phyloP scores from a whole-genome alignment of 2,888 invertebrate species.

The Heliconius ethilla region DNA sequence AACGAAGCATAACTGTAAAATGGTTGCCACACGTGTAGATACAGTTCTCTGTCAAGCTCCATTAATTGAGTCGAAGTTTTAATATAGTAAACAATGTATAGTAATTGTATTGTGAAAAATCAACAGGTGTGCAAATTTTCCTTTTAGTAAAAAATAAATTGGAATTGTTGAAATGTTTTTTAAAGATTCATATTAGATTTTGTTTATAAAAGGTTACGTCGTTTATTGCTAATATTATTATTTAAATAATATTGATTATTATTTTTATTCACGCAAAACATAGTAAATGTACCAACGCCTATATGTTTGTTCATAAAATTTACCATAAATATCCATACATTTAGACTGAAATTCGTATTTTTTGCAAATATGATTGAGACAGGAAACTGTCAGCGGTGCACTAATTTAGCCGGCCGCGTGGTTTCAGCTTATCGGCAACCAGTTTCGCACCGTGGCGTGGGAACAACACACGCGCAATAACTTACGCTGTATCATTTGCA shows the following conservation, averaged over 20 bases:
- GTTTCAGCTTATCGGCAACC: constrained; percentile 77
- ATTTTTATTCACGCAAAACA: neutral
- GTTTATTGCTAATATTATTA: too few species aligned
- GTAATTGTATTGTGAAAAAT: neutral
- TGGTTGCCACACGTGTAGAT: constrained; percentile 57
- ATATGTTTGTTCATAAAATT: neutral
- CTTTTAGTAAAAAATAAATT: neutral
- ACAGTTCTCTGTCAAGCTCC: constrained; percentile 59
- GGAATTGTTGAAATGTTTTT: too few species aligned
- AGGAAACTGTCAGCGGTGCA: constrained; percentile 77
- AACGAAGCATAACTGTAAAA: constrained; percentile 69
- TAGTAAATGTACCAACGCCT: neutral
- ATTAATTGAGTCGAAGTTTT: constrained; percentile 53
- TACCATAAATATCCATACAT: constrained; percentile 17
- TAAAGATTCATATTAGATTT: neutral
- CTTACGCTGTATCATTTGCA: constrained; percentile 71
- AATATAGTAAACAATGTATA: constrained; percentile 16
- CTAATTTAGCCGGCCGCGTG: constrained; percentile 73
- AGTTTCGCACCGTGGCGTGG: constrained; percentile 81
- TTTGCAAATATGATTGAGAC: constrained; percentile 56
- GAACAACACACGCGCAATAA: constrained; percentile 74
- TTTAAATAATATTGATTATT: neutral
- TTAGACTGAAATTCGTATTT: constrained; percentile 44
- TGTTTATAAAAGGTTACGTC: neutral
- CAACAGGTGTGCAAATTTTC: neutral